Conservation (phyloP, 2,888 invertebrate species). For the Unio pictorum region DNA sequence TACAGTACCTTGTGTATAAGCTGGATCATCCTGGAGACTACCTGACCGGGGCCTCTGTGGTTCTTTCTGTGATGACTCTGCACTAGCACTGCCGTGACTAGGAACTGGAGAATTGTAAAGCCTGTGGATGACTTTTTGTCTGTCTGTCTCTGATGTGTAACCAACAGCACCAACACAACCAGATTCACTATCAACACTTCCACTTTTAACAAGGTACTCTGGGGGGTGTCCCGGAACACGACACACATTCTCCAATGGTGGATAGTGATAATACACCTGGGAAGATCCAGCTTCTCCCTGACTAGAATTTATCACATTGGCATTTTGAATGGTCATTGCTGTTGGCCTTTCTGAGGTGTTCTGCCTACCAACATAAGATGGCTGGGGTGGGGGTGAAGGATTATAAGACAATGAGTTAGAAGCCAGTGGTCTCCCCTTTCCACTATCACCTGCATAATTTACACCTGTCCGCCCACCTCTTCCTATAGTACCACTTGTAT, state of each 20-base stretch:
- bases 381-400: slow-evolving; percentile 2
- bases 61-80: slow-evolving; percentile 36
- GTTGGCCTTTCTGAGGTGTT: slow-evolving; percentile 24
- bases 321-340: slow-evolving; percentile 34
- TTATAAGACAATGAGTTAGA: slow-evolving; percentile 9
- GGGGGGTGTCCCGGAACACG: slow-evolving; percentile 38
- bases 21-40: slow-evolving; percentile 56
- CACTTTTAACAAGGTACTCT: slow-evolving; percentile 24
- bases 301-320: slow-evolving; percentile 23
- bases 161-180: slow-evolving; percentile 24
- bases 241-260: slow-evolving; percentile 35
- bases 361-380: slow-evolving; percentile 12
- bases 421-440: neutral
- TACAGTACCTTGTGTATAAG: slow-evolving; percentile 54
- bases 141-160: slow-evolving; percentile 30
- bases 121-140: slow-evolving; percentile 22
- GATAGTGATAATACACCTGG: slow-evolving; percentile 37
- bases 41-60: slow-evolving; percentile 40
- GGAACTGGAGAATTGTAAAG: slow-evolving; percentile 50
- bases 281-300: slow-evolving; percentile 27
- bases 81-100: slow-evolving; percentile 59
- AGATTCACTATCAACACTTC: slow-evolving; percentile 31
- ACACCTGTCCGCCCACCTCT: slow-evolving; percentile 7
- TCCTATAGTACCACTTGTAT: slow-evolving; percentile 10
- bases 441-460: slow-evolving; percentile 15